Percentiles rank a stretch among this genome's conserved stretches.
phyloP scores from a whole-genome alignment of 64 coral and sea anemone genomes.

The Porites australiensis region DNA sequence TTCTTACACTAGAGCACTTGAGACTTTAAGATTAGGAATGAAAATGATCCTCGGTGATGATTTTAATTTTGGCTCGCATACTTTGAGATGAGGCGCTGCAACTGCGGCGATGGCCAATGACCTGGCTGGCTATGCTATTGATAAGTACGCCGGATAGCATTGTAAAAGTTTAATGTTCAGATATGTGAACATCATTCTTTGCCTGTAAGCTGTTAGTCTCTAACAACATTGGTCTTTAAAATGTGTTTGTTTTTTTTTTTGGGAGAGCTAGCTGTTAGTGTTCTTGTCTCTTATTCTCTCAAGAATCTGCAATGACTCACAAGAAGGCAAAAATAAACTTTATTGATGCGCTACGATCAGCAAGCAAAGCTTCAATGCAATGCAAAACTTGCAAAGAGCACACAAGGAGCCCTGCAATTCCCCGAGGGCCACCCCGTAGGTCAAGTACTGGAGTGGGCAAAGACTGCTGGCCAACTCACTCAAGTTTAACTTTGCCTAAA shows the following conservation, averaged over 20 bases:
- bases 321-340: too few species aligned
- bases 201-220: constrained; percentile 7
- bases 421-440: fast-evolving
- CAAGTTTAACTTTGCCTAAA: too few species aligned
- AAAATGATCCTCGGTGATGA: constrained; percentile 1
- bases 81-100: constrained; percentile 38
- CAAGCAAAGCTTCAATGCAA: too few species aligned
- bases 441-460: too few species aligned
- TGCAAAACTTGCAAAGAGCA: too few species aligned
- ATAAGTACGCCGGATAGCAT: constrained; percentile 32
- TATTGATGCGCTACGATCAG: too few species aligned
- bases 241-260: neutral
- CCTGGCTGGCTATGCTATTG: too few species aligned
- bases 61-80: constrained; percentile 45
- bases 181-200: constrained; percentile 14
- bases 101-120: neutral
- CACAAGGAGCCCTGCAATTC: too few species aligned
- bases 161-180: constrained; percentile 20
- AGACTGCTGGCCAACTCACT: too few species aligned
- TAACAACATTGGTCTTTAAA: neutral
- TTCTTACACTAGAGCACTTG: constrained; percentile 26
- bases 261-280: too few species aligned
- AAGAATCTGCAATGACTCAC: too few species aligned
- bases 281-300: too few species aligned
- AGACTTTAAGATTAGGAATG: constrained; percentile 23